phyloP scores from a whole-genome alignment of 2,113 vertebrate species.

The Dermatemys mawii region DNA sequence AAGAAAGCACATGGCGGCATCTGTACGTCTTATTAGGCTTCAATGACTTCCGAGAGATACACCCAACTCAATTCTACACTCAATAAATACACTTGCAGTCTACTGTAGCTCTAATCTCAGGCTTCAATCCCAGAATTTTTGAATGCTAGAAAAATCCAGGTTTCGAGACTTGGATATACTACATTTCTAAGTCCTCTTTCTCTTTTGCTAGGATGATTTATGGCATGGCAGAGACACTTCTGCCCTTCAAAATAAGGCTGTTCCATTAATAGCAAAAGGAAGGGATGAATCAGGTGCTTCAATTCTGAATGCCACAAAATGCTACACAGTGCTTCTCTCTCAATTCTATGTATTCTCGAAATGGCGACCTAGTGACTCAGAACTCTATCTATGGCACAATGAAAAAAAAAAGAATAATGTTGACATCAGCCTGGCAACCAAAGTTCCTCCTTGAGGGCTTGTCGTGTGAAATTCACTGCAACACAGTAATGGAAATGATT shows the following conservation, averaged over 20 bases:
- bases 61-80: fast-evolving
- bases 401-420: not conserved
- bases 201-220: not conserved
- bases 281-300: not conserved
- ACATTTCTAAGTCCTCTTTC: not conserved
- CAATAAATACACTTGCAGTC: fast-evolving
- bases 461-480: not conserved
- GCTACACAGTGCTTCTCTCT: fast-evolving
- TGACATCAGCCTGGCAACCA: not conserved
- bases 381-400: not conserved
- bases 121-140: not conserved
- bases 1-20: not conserved
- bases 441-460: not conserved
- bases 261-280: not conserved
- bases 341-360: not conserved
- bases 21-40: not conserved
- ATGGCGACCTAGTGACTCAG: not conserved
- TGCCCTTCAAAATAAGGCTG: not conserved
- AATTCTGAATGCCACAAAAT: not conserved
- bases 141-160: not conserved
- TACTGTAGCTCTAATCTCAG: not conserved
- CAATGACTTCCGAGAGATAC: fast-evolving
- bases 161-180: not conserved
- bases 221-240: not conserved
- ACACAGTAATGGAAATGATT: not conserved